Evolutionary conservation across 2,797 vertebrate species (phyloP), one percentile per base, ranked within the genome.

Genomic region (Neolamprologus multifasciatus): DNA sequence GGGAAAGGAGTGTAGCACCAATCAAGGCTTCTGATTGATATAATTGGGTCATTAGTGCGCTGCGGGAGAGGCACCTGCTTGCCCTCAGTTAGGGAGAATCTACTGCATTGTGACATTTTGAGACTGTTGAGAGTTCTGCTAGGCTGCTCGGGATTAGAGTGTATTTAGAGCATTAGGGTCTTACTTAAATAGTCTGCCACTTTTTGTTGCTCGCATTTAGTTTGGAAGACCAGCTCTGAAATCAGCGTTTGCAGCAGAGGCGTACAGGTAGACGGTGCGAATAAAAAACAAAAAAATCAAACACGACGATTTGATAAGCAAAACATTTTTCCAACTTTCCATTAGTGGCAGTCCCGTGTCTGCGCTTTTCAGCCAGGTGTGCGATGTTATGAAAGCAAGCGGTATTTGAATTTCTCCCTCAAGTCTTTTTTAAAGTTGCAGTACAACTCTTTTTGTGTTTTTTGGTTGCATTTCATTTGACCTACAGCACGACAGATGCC

Each of bases 1-100:
- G 83, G 86, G 85, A 93, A 90, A 94, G 92, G 86, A 93, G 90
- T 89, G 90, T 83, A 93, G 95, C 93, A 95, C 95, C 94, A 96
- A 96, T 96, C 95, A 96, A 95, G 96, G 91, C 93, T 89, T 94
- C 95, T 96, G 96, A 96, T 96, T 96, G 95, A 95, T 96, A 96
- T 96, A 96, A 96, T 96, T 96, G 96, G 95, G 96, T 96, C 95
- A 95, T 96, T 96, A 96, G 94, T 92, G 92, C 95, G 91, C 96
- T 84, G 94, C 92, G 95, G 96, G 96, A 96, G 94, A 94, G 93
- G 94, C 94, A 96, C 94, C 94, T 96, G 94, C 94, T 89, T 88
- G 94, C 88, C 94, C 94, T 94, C 94, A 78, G 92, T 94, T 90
- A 92, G 91, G 91, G 86, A 94, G 92, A 92, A 94, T 93, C 95